A percentile compares a stretch with the other conserved stretches of the same genome.
Conservation (phyloP, 2,113 vertebrate species). For the Hiodon alosoides region DNA sequence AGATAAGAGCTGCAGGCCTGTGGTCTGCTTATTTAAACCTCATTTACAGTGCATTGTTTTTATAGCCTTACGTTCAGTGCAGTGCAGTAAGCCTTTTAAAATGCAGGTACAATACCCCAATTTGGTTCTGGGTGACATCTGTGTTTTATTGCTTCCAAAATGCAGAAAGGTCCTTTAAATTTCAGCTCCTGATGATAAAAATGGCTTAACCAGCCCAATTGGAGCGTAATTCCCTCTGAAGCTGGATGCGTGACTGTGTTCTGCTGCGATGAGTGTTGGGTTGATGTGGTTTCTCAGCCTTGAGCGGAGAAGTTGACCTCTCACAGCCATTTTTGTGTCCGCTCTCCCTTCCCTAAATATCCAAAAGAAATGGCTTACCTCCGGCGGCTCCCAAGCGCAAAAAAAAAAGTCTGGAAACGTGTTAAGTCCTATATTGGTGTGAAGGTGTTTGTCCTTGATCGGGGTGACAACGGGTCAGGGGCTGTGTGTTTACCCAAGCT, state of each 20-base stretch:
- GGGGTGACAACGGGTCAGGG: slow-evolving; percentile 52
- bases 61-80: slow-evolving; percentile 47
- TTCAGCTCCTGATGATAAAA: slow-evolving; percentile 23
- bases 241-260: slow-evolving; percentile 15
- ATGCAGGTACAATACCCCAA: slow-evolving; percentile 41
- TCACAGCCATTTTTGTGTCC: slow-evolving; percentile 9
- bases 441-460: slow-evolving; percentile 28
- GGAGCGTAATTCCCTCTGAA: slow-evolving; percentile 23
- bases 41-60: slow-evolving; percentile 44
- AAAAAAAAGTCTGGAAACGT: slow-evolving; percentile 35
- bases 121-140: slow-evolving; percentile 47
- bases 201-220: slow-evolving; percentile 27
- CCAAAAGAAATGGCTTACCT: slow-evolving; percentile 30
- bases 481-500: slow-evolving; percentile 51
- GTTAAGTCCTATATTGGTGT: slow-evolving; percentile 39
- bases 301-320: slow-evolving; percentile 24
- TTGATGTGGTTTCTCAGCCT: background rate
- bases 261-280: background rate
- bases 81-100: slow-evolving; percentile 40
- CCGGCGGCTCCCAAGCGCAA: slow-evolving; percentile 29
- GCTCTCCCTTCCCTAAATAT: slow-evolving; percentile 32
- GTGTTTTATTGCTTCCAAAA: slow-evolving; percentile 53
- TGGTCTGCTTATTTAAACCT: slow-evolving; percentile 52
- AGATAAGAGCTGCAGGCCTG: slow-evolving; percentile 46
- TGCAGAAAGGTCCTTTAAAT: slow-evolving; percentile 43